phyloP scores from a whole-genome alignment of 2,113 vertebrate species.

The Panthera uncia region DNA sequence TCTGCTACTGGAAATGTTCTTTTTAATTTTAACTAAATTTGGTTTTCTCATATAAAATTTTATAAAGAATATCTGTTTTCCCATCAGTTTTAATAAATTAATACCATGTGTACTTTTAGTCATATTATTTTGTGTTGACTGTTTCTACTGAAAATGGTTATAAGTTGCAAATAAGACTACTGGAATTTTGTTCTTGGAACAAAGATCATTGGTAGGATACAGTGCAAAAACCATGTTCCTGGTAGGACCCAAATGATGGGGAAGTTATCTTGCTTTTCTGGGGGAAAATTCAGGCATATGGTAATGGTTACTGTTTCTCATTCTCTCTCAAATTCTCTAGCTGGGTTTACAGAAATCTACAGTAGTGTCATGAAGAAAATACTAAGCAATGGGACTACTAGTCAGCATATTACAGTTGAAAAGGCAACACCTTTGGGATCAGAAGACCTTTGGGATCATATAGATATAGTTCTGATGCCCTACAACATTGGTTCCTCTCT shows the following conservation, averaged over 20 bases:
- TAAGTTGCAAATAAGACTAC: background rate
- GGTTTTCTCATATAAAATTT: background rate
- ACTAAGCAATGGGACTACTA: background rate
- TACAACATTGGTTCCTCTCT: background rate
- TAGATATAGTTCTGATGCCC: background rate
- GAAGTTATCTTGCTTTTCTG: background rate
- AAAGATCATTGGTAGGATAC: background rate
- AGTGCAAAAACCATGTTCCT: background rate
- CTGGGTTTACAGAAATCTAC: background rate
- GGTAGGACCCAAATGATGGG: background rate
- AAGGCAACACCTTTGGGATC: background rate
- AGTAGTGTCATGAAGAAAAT: background rate
- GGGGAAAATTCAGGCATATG: background rate
- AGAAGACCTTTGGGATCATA: background rate
- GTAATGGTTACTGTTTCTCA: background rate
- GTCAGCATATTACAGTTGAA: background rate
- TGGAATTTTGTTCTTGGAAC: background rate
- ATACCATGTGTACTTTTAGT: background rate
- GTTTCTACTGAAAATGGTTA: conserved; percentile 32
- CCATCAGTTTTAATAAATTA: background rate
- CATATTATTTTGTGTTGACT: background rate
- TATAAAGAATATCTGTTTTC: background rate
- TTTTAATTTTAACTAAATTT: conserved; percentile 15
- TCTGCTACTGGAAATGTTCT: background rate
- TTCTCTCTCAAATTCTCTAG: background rate